Conservation (phyloP, 2,888 invertebrate species). For the Rhagophthalmus giganteus region DNA sequence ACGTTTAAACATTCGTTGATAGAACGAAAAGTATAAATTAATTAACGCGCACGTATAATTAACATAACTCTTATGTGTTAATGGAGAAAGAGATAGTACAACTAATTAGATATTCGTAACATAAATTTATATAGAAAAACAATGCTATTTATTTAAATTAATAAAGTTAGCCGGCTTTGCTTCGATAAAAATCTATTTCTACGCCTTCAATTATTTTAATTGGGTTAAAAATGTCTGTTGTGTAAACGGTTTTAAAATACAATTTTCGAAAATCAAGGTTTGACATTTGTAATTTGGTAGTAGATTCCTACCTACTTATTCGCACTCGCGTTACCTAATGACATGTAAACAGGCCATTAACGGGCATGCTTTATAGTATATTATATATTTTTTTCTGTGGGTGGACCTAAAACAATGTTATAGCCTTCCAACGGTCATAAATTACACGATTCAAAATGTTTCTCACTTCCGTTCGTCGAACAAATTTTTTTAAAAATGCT, state of each 20-base stretch:
- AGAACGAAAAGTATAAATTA: background rate
- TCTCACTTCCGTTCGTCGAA: conserved; percentile 15
- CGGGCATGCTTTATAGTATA: conserved; percentile 16
- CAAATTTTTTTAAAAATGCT: too few species aligned
- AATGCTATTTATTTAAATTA: background rate
- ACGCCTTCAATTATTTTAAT: conserved; percentile 6
- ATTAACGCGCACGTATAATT: background rate
- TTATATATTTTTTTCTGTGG: conserved; percentile 12
- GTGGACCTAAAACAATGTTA: conserved; percentile 16
- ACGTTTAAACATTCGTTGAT: background rate
- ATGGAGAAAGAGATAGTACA: background rate
- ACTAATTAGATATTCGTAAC: conserved; percentile 1
- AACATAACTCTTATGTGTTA: background rate
- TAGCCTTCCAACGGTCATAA: conserved; percentile 13
- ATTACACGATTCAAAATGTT: conserved; percentile 9
- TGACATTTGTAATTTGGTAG: conserved; percentile 4
- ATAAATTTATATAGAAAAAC: background rate
- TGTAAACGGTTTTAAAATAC: background rate
- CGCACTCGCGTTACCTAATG: conserved; percentile 3
- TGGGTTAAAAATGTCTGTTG: background rate
- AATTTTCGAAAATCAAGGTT: conserved; percentile 4
- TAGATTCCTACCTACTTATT: too few species aligned
- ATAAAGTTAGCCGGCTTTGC: too few species aligned
- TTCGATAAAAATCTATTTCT: conserved; percentile 6
- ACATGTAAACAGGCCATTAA: conserved; percentile 17